phyloP scores from a whole-genome alignment of 2,888 invertebrate species.

The Koerneria pararmatus region DNA sequence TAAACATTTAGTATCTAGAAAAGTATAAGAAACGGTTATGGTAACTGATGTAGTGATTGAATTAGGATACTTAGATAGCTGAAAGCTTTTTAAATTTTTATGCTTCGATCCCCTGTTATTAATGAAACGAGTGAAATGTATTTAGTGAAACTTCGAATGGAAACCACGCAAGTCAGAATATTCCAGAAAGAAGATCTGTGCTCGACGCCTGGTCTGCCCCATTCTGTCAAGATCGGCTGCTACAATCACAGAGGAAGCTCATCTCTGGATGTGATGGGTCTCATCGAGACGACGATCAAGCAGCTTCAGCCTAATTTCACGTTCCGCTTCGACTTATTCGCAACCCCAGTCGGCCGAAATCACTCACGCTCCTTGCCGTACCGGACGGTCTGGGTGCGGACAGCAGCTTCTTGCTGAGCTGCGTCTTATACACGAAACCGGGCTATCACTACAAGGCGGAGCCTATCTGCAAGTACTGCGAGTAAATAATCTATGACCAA shows the following conservation, averaged over 20 bases:
- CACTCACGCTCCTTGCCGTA: constrained; percentile 40
- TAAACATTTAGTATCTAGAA: neutral
- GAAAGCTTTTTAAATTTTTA: neutral
- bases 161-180: too few species aligned
- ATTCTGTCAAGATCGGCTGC: constrained; percentile 39
- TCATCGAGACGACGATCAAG: constrained; percentile 42
- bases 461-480: too few species aligned
- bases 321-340: constrained; percentile 28
- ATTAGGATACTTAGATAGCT: neutral
- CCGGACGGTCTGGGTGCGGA: constrained; percentile 44
- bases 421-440: neutral
- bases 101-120: neutral
- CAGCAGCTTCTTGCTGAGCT: constrained; percentile 23
- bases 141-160: too few species aligned
- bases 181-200: constrained; percentile 39
- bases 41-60: neutral
- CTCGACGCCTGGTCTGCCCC: constrained; percentile 29
- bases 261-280: constrained; percentile 24
- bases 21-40: neutral
- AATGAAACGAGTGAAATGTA: too few species aligned
- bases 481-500: too few species aligned
- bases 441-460: neutral
- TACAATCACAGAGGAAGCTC: constrained; percentile 30
- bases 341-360: constrained; percentile 28
- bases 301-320: constrained; percentile 36